A percentile compares a stretch with the other conserved stretches of the same genome.
Evolutionary conservation across 1,140 invertebrate genomes (phyloP).

Genomic region (Philopotamus ludificatus): DNA sequence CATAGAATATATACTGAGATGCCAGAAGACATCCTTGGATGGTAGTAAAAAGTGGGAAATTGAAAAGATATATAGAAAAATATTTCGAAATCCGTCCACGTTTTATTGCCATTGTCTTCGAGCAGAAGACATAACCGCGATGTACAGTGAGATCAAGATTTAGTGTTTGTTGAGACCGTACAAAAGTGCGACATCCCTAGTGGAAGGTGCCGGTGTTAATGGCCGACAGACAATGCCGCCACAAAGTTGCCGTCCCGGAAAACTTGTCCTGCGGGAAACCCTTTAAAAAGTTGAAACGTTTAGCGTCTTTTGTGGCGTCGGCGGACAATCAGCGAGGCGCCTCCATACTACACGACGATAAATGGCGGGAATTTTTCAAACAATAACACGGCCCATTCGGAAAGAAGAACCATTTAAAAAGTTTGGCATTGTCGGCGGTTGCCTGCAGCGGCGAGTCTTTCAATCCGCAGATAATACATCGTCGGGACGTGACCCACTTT

Average conservation of each 20-base stretch:
- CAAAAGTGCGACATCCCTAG: too few species aligned
- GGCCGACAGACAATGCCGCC: background rate
- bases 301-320: conserved; percentile 1
- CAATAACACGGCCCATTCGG: background rate
- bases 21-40: too few species aligned
- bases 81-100: too few species aligned
- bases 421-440: background rate
- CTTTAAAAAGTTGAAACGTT: conserved; percentile 3
- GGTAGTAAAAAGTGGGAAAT: too few species aligned
- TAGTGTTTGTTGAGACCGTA: too few species aligned
- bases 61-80: too few species aligned
- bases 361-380: background rate
- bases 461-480: background rate
- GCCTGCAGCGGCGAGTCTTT: background rate
- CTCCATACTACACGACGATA: background rate
- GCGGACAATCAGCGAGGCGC: background rate
- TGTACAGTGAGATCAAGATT: too few species aligned
- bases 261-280: background rate
- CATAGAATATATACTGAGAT: too few species aligned
- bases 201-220: conserved; percentile 1
- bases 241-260: background rate
- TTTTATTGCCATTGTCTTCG: too few species aligned
- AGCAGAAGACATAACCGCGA: too few species aligned
- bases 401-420: background rate
- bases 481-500: background rate